Base-by-base conservation (phyloP, 2,113 vertebrate species). In the Seriola aureovittata region DNA sequence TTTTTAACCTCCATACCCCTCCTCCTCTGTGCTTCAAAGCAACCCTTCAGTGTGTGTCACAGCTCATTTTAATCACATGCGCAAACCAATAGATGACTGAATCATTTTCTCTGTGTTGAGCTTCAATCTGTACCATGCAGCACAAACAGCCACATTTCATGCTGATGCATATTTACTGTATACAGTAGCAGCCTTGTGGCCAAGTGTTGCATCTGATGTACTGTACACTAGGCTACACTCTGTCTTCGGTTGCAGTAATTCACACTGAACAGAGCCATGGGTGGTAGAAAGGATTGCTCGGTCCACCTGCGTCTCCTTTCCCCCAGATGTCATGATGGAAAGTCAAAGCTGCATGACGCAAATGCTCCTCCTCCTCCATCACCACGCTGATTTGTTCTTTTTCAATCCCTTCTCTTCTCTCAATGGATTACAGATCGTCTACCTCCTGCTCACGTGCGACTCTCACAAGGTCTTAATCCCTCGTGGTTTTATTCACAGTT, bases 321-420 rank as follows among this genome's bases (percentile, higher is more conserved):
- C 59, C 80, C 79, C 88, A 88, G 82, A 90, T 92, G 89, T 80
- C 58, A 16, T 12, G 72, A 79, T 67, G 84, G 75, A 82, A 78
- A 88, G 79, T 70, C 78, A 82, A 82, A 89, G 82, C 75, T 81
- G 84, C 34, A 54, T 85, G 86, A 85, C 17, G 62, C 57, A 81
- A 68, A 79, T 25, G 19, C 58, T 71, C 80, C 75, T 36, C 82
- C 86, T 72, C 80, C 79, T 42, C 75, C 64, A 19, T 36, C n/a
- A 0, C 29, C 29, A 36, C 54, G 8, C 13, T 74, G 62, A 82
- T 89, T 84, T 91, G 85, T 80, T 88, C 79, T 58, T 91, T 89
- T 90, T 65, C 85, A 75, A 90, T 87, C 76, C 76, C 52, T 1
- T 82, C 58, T 79, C 66, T 84, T 77, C 79, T 74, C 79, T 81